Evolutionary conservation across 2,888 invertebrate genomes (phyloP).

Genomic region (Yponomeuta cagnagella): DNA sequence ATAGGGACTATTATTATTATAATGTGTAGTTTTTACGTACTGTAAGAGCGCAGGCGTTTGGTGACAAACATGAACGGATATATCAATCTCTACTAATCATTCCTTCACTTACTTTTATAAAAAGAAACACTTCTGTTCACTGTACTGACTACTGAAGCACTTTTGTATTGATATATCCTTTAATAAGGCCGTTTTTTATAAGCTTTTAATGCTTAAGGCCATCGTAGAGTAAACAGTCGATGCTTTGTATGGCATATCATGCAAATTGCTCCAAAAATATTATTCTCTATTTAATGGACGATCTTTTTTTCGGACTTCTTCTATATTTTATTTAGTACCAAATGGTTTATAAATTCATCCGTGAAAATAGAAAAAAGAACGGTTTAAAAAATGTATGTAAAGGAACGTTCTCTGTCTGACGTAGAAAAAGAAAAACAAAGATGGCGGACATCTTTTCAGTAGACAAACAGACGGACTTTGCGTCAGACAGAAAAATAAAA

Average conservation of each 20-base stretch:
- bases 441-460: not conserved
- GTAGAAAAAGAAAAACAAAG: slow-evolving; percentile 4
- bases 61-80: slow-evolving; percentile 19
- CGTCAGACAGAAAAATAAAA: slow-evolving; percentile 40
- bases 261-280: slow-evolving; percentile 22
- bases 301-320: not conserved
- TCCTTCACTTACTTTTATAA: not conserved
- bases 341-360: not conserved
- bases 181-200: slow-evolving; percentile 10
- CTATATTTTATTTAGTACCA: slow-evolving; percentile 12
- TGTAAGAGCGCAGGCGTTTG: slow-evolving; percentile 39
- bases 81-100: slow-evolving; percentile 22
- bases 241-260: slow-evolving; percentile 21
- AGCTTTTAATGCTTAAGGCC: not conserved
- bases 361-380: not conserved
- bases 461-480: slow-evolving; percentile 12
- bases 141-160: slow-evolving; percentile 5
- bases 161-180: slow-evolving; percentile 22
- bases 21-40: slow-evolving; percentile 45
- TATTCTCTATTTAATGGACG: slow-evolving; percentile 9
- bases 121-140: not conserved
- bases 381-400: not conserved
- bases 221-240: not conserved
- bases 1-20: slow-evolving; percentile 53
- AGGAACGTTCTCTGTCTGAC: slow-evolving; percentile 12